Evolutionary conservation across 2,797 vertebrate species (phyloP).

Genomic region (Allobates femoralis): DNA sequence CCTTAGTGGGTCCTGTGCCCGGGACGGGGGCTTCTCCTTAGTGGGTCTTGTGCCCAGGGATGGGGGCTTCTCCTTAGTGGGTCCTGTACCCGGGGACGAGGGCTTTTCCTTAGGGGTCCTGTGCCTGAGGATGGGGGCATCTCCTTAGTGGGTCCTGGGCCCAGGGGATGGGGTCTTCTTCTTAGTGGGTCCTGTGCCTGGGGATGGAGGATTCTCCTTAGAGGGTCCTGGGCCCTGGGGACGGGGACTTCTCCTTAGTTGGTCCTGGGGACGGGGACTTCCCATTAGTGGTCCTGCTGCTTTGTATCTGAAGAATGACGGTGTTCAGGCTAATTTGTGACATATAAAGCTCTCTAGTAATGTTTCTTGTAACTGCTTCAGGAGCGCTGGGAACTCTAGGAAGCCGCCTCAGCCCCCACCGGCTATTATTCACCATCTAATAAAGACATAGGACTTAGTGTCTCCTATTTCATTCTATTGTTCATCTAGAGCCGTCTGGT

Average conservation of each 20-base stretch:
- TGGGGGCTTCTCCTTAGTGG: no score
- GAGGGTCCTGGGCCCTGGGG: neutral
- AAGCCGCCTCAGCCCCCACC: neutral
- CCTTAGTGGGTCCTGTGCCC: neutral
- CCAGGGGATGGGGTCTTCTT: no score
- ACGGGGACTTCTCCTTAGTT: no score
- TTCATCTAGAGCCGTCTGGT: neutral
- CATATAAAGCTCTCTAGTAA: conserved; percentile 2
- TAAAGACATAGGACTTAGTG: neutral
- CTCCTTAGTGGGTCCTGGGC: no score
- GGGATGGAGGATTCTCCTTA: no score
- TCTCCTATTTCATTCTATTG: neutral
- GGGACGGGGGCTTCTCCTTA: no score
- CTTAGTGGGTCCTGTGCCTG: neutral
- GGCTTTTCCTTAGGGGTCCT: no score
- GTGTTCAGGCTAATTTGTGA: conserved; percentile 20
- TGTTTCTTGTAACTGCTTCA: neutral
- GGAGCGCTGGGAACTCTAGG: neutral
- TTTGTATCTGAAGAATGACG: conserved; percentile 28
- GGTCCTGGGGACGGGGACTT: no score
- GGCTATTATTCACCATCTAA: neutral
- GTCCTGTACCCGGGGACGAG: neutral
- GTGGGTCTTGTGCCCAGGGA: no score
- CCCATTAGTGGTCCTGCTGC: neutral
- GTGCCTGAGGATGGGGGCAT: no score